Percentiles rank a stretch among this genome's conserved stretches.
Conservation (phyloP, 2,797 vertebrate genomes). For the Myotis findleyi region DNA sequence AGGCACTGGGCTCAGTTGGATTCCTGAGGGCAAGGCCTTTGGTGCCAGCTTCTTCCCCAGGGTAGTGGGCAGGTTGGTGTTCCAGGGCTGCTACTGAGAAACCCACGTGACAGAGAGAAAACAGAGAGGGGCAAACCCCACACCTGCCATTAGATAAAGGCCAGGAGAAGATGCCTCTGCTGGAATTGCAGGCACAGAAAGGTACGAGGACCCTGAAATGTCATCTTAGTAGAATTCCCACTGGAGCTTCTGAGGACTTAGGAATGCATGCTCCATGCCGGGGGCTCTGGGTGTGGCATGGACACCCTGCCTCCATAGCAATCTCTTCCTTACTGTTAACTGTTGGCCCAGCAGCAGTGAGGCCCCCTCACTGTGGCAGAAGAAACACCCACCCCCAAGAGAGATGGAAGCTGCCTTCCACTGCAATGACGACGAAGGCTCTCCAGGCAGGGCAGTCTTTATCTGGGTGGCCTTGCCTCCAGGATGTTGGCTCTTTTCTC, state of each 20-base stretch:
- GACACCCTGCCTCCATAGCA: not conserved
- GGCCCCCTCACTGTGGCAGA: not conserved
- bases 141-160: not conserved
- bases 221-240: not conserved
- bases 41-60: not conserved
- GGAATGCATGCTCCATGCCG: too few relatives aligned
- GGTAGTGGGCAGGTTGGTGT: rapidly evolving
- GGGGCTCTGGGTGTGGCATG: not conserved
- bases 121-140: not conserved
- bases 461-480: not conserved
- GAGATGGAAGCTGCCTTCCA: not conserved
- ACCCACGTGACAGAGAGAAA: not conserved
- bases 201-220: not conserved
- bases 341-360: not conserved
- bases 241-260: not conserved
- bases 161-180: not conserved
- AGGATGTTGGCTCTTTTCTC: not conserved
- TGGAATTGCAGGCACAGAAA: not conserved
- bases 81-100: not conserved
- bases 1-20: too few relatives aligned
- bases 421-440: rapidly evolving
- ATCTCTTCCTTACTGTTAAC: not conserved
- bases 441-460: not conserved
- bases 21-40: not conserved
- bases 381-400: not conserved